Conservation (phyloP, 2,888 invertebrate species). For the Chrysina gloriosa region DNA sequence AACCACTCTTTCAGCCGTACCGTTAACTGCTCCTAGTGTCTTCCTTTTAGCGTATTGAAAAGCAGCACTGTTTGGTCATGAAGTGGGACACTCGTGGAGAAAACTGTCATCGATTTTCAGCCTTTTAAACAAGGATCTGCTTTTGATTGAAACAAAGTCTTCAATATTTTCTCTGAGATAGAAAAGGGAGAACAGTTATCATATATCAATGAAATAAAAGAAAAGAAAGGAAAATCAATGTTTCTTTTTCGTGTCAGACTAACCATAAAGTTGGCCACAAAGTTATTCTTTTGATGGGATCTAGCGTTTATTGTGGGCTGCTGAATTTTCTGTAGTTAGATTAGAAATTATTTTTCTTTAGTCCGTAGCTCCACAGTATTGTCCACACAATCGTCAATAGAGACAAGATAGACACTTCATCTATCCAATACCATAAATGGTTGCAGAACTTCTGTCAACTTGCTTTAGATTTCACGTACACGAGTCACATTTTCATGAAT, state of each 20-base stretch:
- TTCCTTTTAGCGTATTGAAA: constrained; percentile 31
- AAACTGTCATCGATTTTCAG: constrained; percentile 34
- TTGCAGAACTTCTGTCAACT: too few species aligned
- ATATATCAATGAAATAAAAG: too few species aligned
- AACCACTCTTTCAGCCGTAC: too few species aligned
- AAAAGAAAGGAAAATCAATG: too few species aligned
- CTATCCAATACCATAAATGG: too few species aligned
- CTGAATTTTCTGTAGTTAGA: constrained; percentile 40
- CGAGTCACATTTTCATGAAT: too few species aligned
- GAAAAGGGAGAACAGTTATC: constrained; percentile 17
- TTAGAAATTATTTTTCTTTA: constrained; percentile 44
- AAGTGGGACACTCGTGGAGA: constrained; percentile 31
- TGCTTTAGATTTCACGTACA: too few species aligned
- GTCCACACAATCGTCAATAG: too few species aligned
- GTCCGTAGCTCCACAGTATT: constrained; percentile 43
- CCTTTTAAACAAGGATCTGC: too few species aligned
- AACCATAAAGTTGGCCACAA: too few species aligned
- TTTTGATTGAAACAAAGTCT: constrained; percentile 39
- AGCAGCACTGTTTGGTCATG: constrained; percentile 21
- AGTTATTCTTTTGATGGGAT: constrained; percentile 2
- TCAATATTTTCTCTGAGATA: constrained; percentile 39
- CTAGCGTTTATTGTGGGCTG: constrained; percentile 23
- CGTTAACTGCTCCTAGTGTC: not conserved
- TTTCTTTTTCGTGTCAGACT: too few species aligned
- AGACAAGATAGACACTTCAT: too few species aligned